Percentiles rank a stretch among this genome's conserved stretches.
Evolutionary conservation across 2,113 vertebrate species (phyloP).

Genomic region (Camelus dromedarius): DNA sequence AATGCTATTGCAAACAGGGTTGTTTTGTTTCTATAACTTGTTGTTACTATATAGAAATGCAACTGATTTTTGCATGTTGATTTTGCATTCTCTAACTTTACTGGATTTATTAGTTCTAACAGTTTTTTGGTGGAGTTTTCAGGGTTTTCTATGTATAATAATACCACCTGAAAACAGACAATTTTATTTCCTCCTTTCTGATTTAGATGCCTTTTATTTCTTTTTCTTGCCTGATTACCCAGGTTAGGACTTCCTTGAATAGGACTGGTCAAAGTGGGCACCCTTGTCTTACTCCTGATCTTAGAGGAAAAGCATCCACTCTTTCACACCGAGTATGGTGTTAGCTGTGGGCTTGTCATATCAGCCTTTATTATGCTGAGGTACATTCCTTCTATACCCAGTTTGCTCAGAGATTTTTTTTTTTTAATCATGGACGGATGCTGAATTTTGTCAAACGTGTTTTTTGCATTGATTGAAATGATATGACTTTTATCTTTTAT

Average conservation of each 20-base stretch:
- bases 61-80: neutral
- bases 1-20: neutral
- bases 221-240: slow-evolving; percentile 10
- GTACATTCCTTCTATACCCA: neutral
- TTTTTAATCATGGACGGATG: neutral
- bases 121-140: neutral
- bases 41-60: neutral
- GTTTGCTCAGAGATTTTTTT: neutral
- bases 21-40: neutral
- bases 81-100: neutral
- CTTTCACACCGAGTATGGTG: neutral
- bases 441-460: neutral
- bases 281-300: neutral
- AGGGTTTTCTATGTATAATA: neutral
- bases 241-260: neutral
- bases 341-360: neutral
- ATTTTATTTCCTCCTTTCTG: neutral
- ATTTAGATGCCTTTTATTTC: neutral
- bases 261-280: neutral
- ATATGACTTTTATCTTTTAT: neutral
- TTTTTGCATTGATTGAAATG: neutral
- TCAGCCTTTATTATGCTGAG: neutral
- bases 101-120: neutral
- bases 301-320: neutral
- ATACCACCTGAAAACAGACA: neutral